Base-by-base conservation (phyloP, 1,140 invertebrate genomes). In the Drosophila prosaltans region DNA sequence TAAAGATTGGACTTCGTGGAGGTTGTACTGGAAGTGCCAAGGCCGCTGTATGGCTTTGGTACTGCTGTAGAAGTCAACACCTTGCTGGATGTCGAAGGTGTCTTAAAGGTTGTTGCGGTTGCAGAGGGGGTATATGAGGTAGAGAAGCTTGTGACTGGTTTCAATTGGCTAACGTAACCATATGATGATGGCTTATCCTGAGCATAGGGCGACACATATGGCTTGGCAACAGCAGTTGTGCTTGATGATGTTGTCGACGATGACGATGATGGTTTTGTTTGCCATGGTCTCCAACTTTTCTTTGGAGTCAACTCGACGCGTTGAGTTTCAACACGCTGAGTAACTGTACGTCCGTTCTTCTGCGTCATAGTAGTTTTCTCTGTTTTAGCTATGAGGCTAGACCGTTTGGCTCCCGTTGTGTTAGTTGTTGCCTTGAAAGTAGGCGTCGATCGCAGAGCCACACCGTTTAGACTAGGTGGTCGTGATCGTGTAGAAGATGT, bases 321-420 rank as follows among this genome's bases (percentile, higher is more conserved):
- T 3, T 81, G 65, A 8, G 81, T 74, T 57, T 91, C 86, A 43
- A 86, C 71, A 11, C 74, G 80, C 54, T 86, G 78, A 0, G 86
- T 91, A 3, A 90, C 69, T 4, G 32, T 89, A n/a, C 72, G 59
- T 7, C 90, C 90, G 51, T 89, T 78, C 40, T 85, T 91, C 45
- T 90, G 74, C 6, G 86, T 78, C 30, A 90, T 67, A 1, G 81
- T 82, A 10, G 86, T 90, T n/a, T 90, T 78, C 24, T 90, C 74
- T 11, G 58, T 80, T 40, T 88, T 75, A 0, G 77, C 60, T 26
- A 91, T 3, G 1, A 89, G 89, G 63, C 77, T 90, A 43, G 82
- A 81, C 9, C 86, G 79, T 11, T 80, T 78, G 1, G 67, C 51
- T n/a, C 68, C 71, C 26, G 59, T 30, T 11, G 59, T 36, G 24